Percentiles rank a stretch among this genome's conserved stretches.
phyloP scores from a whole-genome alignment of 2,113 vertebrate genomes.

The Sapayoa aenigma region DNA sequence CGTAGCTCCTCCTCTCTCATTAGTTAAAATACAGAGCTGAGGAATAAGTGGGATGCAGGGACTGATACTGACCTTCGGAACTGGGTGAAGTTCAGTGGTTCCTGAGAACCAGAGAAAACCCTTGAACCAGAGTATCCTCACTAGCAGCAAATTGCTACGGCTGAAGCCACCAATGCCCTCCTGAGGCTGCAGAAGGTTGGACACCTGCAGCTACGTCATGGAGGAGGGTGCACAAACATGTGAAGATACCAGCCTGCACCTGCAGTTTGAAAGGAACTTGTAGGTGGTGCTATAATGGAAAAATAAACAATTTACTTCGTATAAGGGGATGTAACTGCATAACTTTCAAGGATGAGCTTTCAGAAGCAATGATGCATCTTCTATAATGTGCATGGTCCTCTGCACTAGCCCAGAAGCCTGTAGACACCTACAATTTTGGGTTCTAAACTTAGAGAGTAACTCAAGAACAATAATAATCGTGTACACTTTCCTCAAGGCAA shows the following conservation, averaged over 20 bases:
- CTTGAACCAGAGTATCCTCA: background rate
- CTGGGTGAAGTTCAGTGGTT: background rate
- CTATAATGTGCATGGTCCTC: background rate
- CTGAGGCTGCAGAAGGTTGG: accelerated
- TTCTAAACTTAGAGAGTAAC: background rate
- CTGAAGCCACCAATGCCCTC: background rate
- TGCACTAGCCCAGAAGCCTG: background rate
- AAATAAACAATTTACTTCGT: background rate
- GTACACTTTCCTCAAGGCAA: background rate
- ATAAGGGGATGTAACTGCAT: background rate
- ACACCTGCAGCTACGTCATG: background rate
- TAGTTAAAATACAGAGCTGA: background rate
- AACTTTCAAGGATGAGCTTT: background rate
- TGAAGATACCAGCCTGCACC: background rate
- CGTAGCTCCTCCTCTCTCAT: background rate
- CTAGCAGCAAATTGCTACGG: background rate
- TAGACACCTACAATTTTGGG: background rate
- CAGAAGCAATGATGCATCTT: background rate
- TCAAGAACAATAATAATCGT: background rate
- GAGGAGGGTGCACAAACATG: background rate
- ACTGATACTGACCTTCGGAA: background rate
- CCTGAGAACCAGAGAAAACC: background rate
- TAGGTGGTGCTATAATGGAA: background rate
- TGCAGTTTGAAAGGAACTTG: background rate
- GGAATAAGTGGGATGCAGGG: background rate